Conservation (phyloP, 2,797 vertebrate genomes). For the Siniperca scherzeri region DNA sequence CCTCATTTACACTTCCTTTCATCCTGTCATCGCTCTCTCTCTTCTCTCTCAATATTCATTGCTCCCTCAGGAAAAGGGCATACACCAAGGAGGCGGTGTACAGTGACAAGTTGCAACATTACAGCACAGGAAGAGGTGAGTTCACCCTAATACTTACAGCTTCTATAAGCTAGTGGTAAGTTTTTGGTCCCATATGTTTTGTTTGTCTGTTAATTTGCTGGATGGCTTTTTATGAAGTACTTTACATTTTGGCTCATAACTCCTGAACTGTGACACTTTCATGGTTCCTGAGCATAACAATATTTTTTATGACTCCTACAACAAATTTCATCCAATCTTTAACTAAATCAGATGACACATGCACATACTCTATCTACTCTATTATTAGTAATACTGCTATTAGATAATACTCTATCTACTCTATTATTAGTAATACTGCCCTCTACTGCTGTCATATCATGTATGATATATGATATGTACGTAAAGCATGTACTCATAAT, state of each 20-base stretch:
- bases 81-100: constrained; percentile 98
- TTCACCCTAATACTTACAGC: constrained; percentile 21
- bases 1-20: constrained; percentile 70
- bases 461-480: neutral
- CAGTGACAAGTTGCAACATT: constrained; percentile 98
- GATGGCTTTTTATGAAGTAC: neutral
- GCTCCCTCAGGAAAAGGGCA: constrained; percentile 91
- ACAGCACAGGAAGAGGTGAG: constrained; percentile 98
- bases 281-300: neutral
- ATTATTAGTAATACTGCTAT: too few relatives aligned
- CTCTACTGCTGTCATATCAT: constrained; percentile 7
- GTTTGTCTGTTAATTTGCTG: neutral
- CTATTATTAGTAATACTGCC: too few relatives aligned
- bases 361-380: neutral
- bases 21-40: constrained; percentile 53
- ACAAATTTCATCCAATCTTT: neutral
- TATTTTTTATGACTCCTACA: neutral
- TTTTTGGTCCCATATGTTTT: constrained; percentile 8
- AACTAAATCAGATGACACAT: neutral
- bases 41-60: constrained; percentile 50
- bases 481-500: neutral
- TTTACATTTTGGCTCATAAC: neutral
- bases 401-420: neutral
- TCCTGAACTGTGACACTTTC: neutral
- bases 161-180: neutral